Conservation (phyloP, 1,140 invertebrate genomes). For the Paralvinella palmiformis region DNA sequence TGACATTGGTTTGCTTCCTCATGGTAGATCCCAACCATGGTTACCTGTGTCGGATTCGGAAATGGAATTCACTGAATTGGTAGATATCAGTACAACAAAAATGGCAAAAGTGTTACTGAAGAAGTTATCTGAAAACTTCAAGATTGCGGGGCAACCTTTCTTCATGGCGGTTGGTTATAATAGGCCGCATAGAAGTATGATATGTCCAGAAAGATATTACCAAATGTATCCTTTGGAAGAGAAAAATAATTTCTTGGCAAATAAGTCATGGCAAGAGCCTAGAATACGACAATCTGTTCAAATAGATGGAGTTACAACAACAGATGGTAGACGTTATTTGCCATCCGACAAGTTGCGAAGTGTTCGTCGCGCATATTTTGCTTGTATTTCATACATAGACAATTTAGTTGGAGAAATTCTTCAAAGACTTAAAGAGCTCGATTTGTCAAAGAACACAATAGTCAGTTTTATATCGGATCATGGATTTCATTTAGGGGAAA, state of each 20-base stretch:
- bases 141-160: background rate
- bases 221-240: background rate
- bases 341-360: background rate
- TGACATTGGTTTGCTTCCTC: too few species aligned
- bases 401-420: background rate
- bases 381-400: conserved; percentile 1
- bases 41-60: background rate
- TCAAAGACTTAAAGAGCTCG: background rate
- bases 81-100: background rate
- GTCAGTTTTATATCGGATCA: background rate
- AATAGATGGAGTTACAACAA: too few species aligned
- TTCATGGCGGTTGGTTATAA: background rate
- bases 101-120: background rate
- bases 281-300: background rate
- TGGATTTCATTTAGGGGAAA: conserved; percentile 1
- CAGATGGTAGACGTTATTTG: background rate
- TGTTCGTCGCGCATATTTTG: conserved; percentile 18
- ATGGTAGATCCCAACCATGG: background rate
- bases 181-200: background rate
- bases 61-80: background rate
- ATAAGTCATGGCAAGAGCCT: conserved; percentile 16
- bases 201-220: background rate
- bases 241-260: conserved; percentile 16
- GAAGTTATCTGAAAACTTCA: conserved; percentile 9
- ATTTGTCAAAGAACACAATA: background rate